phyloP scores from a whole-genome alignment of 2,797 vertebrate genomes.

The Alcedo quadribrachys region DNA sequence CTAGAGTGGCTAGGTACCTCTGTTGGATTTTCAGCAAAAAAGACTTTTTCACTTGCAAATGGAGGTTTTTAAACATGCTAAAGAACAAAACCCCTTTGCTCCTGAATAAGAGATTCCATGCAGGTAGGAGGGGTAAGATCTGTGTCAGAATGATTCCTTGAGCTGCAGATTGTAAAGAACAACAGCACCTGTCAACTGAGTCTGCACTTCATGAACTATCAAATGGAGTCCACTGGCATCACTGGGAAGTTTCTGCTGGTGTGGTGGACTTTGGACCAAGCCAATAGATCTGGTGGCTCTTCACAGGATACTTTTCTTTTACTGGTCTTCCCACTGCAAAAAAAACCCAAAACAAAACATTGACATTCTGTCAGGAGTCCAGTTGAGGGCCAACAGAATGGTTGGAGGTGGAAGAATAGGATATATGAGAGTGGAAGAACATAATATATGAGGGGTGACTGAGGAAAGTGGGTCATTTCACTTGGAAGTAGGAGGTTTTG shows the following conservation, averaged over 20 bases:
- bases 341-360: background rate
- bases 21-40: background rate
- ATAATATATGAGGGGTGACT: background rate
- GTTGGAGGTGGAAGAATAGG: background rate
- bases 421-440: background rate
- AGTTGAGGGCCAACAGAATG: accelerated
- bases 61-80: background rate
- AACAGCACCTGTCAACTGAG: background rate
- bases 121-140: background rate
- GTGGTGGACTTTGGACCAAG: background rate
- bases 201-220: background rate
- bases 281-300: background rate
- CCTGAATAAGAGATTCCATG: background rate
- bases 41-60: background rate
- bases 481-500: background rate
- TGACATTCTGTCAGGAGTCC: background rate
- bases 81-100: background rate
- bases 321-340: background rate
- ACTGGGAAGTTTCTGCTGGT: background rate
- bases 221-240: background rate
- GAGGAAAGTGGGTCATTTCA: background rate
- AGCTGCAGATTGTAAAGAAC: background rate
- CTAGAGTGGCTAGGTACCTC: background rate
- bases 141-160: background rate
- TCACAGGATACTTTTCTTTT: background rate